Base-by-base conservation (phyloP, 2,888 invertebrate genomes). In the Platycheirus rosarum region DNA sequence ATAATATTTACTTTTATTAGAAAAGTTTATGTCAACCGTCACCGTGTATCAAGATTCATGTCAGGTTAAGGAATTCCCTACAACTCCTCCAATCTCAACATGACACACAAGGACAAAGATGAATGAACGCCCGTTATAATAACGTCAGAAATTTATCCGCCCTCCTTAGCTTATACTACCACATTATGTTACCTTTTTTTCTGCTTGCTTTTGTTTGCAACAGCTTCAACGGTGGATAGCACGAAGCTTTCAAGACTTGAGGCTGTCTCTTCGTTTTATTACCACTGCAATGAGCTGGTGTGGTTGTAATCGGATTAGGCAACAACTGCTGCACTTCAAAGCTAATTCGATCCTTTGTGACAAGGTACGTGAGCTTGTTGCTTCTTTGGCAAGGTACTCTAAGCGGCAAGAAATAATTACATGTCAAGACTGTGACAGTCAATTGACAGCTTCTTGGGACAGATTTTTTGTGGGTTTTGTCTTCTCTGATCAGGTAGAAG, bases 361-460 rank as follows among this genome's bases (percentile, higher is more conserved):
- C 76, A 80, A 70, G 75, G 14, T 75, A 75, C 76, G 66, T 76
- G 80, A 80, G 70, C 40, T 75, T 75, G 80, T 70, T 76, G 80
- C 65, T 60, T 71, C 62, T 70, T 63, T 74, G 55, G 65, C 13
- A 2, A 23, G 18, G 9, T 0, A 53, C 55, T 16, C 3, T 9
- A 42, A 60, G 11, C 35, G 60, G 76, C 40, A 46, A 66, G n/a
- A 80, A 80, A 80, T 76, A 76, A 80, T 80, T 80, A 80, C 70
- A 48, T 75, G 80, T 80, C 76, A 76, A 40, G 20, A 37, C 29
- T 20, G 13, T 69, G 80, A 65, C 75, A 80, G 75, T 46, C 75
- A 75, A 76, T 80, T 75, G 80, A 80, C 80, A 76, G 70, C 49
- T 32, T 66, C 70, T 75, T 66, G 74, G 74, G 70, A 66, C 69